A percentile compares a stretch with the other conserved stretches of the same genome.
These are phyloP conservation scores for Drosophila setifemur DNA, from an alignment of 1,140 invertebrate species.

Conservation along the genomic window DNA sequence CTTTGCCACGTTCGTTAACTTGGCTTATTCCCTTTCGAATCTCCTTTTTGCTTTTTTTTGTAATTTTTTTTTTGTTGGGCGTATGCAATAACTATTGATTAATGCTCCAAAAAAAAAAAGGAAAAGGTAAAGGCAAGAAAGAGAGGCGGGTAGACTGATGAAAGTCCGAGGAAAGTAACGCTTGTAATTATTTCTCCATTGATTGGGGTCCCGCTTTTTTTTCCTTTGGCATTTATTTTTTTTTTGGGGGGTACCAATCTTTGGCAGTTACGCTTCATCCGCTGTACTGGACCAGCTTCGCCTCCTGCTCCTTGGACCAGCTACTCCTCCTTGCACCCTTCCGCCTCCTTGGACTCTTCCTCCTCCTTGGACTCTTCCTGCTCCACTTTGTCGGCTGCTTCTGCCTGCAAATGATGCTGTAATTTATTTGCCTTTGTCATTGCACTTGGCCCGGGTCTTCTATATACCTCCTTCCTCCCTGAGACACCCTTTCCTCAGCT, in stretches of 20 bases:
- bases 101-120: slow-evolving; percentile 18
- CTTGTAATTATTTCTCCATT: slow-evolving; percentile 48
- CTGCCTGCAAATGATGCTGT: slow-evolving; percentile 61
- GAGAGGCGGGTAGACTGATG: not conserved
- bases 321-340: not conserved
- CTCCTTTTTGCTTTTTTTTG: too few species aligned
- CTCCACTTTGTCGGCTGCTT: slow-evolving; percentile 37
- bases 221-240: not conserved
- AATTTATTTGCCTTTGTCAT: slow-evolving; percentile 59
- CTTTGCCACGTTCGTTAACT: not conserved
- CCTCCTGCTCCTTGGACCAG: slow-evolving; percentile 9
- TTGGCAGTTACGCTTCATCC: slow-evolving; percentile 26
- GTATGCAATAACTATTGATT: slow-evolving; percentile 26
- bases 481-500: too few species aligned
- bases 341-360: not conserved
- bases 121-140: not conserved
- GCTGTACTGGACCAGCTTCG: too few species aligned
- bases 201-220: slow-evolving; percentile 25
- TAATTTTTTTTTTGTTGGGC: slow-evolving; percentile 4
- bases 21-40: not conserved
- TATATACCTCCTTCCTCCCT: not conserved
- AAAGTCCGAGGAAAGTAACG: slow-evolving; percentile 24
- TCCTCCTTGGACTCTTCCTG: not conserved
- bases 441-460: slow-evolving; percentile 27
- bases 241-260: slow-evolving; percentile 7